phyloP scores from a whole-genome alignment of 2,888 invertebrate genomes.

The Idaea dimidiata region DNA sequence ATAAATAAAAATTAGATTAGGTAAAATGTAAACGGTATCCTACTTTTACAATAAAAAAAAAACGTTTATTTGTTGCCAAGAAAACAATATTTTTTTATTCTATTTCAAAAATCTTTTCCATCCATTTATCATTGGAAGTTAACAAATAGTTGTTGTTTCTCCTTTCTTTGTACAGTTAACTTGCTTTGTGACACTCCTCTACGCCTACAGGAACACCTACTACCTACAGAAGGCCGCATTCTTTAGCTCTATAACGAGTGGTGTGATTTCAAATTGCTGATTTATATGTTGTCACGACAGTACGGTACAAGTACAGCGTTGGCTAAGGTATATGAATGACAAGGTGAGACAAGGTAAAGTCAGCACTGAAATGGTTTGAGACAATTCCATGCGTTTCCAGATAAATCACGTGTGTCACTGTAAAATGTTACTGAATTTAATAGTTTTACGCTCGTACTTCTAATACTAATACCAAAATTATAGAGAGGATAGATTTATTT shows the following conservation, averaged over 20 bases:
- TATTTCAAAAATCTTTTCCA: not conserved
- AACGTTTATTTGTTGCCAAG: not conserved
- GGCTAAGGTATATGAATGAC: too few relatives aligned
- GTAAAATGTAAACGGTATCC: too few relatives aligned
- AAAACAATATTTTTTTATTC: not conserved
- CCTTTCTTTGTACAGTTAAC: constrained; percentile 26
- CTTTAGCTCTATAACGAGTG: not conserved
- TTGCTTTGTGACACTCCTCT: constrained; percentile 23
- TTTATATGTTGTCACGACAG: not conserved
- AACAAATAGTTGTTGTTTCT: constrained; percentile 22
- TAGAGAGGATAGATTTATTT: too few relatives aligned
- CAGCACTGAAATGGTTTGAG: too few relatives aligned
- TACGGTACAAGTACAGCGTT: too few relatives aligned
- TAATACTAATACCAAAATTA: too few relatives aligned
- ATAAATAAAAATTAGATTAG: too few relatives aligned
- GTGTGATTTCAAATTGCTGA: not conserved
- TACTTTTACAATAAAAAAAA: not conserved
- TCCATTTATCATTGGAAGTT: constrained; percentile 4
- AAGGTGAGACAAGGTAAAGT: too few relatives aligned
- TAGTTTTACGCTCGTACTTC: too few relatives aligned
- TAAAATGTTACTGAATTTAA: too few relatives aligned
- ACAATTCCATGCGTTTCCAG: too few relatives aligned
- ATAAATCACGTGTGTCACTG: too few relatives aligned
- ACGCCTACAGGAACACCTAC: constrained; percentile 23
- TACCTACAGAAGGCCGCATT: not conserved